Percentiles rank a stretch among this genome's conserved stretches.
Conservation (phyloP, 1,140 invertebrate species). For the Lordiphosa clarofinis region DNA sequence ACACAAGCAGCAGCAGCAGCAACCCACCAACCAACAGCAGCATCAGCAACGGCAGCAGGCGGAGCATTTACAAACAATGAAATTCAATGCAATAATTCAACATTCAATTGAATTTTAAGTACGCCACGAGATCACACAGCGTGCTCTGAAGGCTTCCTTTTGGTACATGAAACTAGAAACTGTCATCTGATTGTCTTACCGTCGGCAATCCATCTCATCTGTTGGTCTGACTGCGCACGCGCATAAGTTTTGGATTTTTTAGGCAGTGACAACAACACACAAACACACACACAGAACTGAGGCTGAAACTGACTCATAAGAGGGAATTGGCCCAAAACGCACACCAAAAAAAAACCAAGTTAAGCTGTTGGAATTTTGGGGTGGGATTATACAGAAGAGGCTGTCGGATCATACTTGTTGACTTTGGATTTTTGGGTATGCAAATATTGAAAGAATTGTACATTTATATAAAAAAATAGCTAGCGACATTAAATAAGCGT, state of each 20-base stretch:
- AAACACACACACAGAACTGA: no score
- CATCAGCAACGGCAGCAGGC: conserved; percentile 12
- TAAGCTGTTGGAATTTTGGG: conserved; percentile 2
- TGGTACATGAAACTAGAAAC: conserved; percentile 36
- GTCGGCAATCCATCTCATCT: conserved; percentile 68
- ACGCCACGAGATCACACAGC: conserved; percentile 35
- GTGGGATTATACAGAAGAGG: neutral
- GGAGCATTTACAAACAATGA: conserved; percentile 79
- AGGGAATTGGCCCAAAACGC: conserved; percentile 60
- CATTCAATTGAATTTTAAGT: conserved; percentile 80
- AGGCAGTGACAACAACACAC: no score
- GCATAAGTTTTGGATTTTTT: conserved; percentile 25
- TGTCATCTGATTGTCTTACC: conserved; percentile 45
- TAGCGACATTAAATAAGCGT: no score
- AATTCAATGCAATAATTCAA: conserved; percentile 79
- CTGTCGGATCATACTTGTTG: conserved; percentile 8
- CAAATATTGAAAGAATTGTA: conserved; percentile 2
- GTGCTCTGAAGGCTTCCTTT: conserved; percentile 19
- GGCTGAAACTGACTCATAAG: conserved; percentile 32
- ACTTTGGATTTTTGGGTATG: conserved; percentile 3
- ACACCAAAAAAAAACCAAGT: conserved; percentile 3
- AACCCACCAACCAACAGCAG: no score
- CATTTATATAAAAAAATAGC: neutral
- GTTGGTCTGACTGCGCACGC: conserved; percentile 42
- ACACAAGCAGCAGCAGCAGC: no score